Conservation (phyloP, 2,797 vertebrate species). For the Silurus aristotelis region DNA sequence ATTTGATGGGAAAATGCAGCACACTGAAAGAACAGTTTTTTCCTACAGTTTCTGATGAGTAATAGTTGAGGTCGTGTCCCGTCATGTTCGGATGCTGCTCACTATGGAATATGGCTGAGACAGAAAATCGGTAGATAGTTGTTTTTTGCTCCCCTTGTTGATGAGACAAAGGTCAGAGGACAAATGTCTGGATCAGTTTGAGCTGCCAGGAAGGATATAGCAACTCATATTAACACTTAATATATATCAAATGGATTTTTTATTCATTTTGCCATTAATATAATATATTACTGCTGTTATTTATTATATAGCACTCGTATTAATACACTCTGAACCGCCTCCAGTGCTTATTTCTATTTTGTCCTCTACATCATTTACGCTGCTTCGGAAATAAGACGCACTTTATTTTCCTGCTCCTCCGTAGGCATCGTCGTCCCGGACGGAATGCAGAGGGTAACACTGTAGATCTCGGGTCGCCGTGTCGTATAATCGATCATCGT, state of each 20-base stretch:
- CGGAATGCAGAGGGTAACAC: neutral
- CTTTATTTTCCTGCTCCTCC: neutral
- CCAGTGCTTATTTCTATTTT: too few relatives aligned
- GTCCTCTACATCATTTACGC: too few relatives aligned
- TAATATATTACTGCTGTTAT: too few relatives aligned
- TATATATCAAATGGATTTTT: too few relatives aligned
- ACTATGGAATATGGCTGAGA: neutral
- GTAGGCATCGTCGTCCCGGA: neutral
- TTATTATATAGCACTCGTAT: too few relatives aligned
- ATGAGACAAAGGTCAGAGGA: too few relatives aligned
- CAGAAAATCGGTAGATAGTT: neutral
- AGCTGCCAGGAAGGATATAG: too few relatives aligned
- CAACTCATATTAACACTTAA: too few relatives aligned
- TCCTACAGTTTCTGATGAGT: neutral
- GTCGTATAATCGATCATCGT: neutral
- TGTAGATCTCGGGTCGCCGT: neutral
- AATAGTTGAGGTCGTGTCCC: neutral
- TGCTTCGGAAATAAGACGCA: neutral
- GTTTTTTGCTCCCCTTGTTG: neutral
- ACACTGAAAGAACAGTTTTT: neutral
- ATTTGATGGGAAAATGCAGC: neutral
- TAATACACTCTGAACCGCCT: too few relatives aligned
- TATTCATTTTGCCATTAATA: too few relatives aligned
- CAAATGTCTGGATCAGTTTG: too few relatives aligned
- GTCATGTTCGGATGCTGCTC: neutral